phyloP scores from a whole-genome alignment of 2,888 invertebrate genomes.

The Gibbula magus region DNA sequence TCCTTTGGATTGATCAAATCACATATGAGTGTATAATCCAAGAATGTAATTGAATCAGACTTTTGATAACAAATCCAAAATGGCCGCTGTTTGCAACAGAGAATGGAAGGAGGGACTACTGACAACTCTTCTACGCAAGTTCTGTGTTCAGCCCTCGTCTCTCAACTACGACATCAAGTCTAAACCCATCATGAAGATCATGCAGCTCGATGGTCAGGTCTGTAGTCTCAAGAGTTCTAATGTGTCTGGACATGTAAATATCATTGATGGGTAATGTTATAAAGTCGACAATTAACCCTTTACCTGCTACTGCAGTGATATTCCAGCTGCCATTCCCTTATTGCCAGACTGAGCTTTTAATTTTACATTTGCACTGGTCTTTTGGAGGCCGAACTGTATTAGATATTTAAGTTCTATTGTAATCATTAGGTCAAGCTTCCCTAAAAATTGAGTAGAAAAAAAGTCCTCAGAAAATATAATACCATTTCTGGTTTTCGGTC shows the following conservation, averaged over 20 bases:
- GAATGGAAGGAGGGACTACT: constrained; percentile 72
- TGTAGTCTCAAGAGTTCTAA: neutral
- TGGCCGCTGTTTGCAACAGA: constrained; percentile 45
- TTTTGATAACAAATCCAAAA: too few relatives aligned
- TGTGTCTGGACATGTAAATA: neutral
- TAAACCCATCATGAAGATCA: constrained; percentile 67
- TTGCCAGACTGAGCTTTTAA: too few relatives aligned
- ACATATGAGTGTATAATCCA: too few relatives aligned
- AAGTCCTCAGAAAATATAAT: too few relatives aligned
- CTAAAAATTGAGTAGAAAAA: too few relatives aligned
- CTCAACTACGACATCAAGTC: constrained; percentile 48
- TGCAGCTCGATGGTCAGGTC: constrained; percentile 73
- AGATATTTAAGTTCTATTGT: too few relatives aligned
- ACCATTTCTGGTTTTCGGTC: too few relatives aligned
- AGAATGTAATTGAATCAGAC: too few relatives aligned
- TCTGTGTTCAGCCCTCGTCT: constrained; percentile 61
- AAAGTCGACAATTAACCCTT: neutral
- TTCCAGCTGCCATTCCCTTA: neutral
- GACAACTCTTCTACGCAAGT: constrained; percentile 67
- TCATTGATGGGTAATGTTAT: neutral
- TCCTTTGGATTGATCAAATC: too few relatives aligned
- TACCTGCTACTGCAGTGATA: neutral
- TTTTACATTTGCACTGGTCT: too few relatives aligned
- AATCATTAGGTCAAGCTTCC: too few relatives aligned
- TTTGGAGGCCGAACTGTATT: too few relatives aligned